Conservation (phyloP, 2,113 vertebrate genomes). For the Polyodon spathula region DNA sequence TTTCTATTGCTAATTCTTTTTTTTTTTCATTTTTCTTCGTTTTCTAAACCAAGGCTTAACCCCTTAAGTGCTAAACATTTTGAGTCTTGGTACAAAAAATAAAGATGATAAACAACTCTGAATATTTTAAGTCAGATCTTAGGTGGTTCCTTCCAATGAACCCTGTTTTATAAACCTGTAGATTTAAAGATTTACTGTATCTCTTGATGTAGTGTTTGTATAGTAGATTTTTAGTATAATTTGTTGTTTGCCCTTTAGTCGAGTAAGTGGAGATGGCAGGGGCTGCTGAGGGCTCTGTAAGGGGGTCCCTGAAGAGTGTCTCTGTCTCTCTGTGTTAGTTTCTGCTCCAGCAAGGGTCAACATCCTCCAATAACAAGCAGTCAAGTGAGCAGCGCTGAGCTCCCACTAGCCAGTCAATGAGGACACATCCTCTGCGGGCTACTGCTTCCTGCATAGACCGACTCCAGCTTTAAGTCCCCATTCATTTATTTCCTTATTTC, state of each 20-base stretch:
- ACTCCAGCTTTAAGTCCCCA: neutral
- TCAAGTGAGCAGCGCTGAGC: constrained; percentile 18
- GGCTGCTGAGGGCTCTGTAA: constrained; percentile 16
- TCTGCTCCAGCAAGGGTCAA: neutral
- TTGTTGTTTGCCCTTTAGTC: constrained; percentile 26
- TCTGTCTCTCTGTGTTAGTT: constrained; percentile 25
- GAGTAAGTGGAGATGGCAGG: constrained; percentile 27
- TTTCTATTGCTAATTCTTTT: too few relatives aligned
- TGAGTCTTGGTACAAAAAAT: too few relatives aligned
- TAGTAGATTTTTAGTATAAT: neutral
- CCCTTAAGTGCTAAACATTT: too few relatives aligned
- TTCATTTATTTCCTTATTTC: too few relatives aligned
- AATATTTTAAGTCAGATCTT: too few relatives aligned
- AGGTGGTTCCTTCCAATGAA: too few relatives aligned
- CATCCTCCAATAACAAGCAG: constrained; percentile 2
- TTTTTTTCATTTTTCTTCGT: too few relatives aligned
- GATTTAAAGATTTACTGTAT: too few relatives aligned
- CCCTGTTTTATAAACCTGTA: too few relatives aligned
- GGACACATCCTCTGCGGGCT: neutral
- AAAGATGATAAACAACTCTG: too few relatives aligned
- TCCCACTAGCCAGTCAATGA: neutral
- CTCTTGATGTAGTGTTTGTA: neutral
- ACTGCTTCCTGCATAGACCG: neutral
- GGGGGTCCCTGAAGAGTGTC: constrained; percentile 10
- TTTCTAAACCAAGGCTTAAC: too few relatives aligned